phyloP scores from a whole-genome alignment of 2,888 invertebrate species.

The Lamellibrachia columna region DNA sequence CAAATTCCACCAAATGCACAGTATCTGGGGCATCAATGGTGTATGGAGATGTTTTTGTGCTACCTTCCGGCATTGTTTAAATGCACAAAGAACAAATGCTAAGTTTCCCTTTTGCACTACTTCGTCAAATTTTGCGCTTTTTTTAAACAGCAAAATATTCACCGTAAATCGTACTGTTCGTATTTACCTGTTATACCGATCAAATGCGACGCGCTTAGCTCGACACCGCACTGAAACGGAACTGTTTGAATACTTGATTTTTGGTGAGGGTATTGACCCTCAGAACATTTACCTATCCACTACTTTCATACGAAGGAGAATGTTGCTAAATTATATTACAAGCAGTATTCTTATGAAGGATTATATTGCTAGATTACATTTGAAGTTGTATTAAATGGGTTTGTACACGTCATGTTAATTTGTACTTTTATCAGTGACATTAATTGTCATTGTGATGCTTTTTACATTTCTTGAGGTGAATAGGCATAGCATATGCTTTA shows the following conservation, averaged over 20 bases:
- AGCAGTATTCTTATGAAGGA: not conserved
- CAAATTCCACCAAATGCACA: slow-evolving; percentile 53
- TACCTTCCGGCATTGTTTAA: not conserved
- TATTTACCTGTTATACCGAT: not conserved
- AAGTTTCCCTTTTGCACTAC: not conserved
- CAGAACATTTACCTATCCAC: not conserved
- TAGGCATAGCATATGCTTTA: too few relatives aligned
- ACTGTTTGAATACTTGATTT: not conserved
- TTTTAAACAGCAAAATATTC: not conserved
- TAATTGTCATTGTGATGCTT: too few relatives aligned
- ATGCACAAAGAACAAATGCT: not conserved
- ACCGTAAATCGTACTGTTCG: not conserved
- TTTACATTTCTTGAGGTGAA: too few relatives aligned
- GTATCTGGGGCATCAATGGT: slow-evolving; percentile 41
- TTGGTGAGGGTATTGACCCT: not conserved
- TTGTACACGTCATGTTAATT: not conserved
- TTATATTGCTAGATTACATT: not conserved
- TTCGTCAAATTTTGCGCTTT: slow-evolving; percentile 11
- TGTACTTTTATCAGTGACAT: too few relatives aligned
- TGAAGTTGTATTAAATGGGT: not conserved
- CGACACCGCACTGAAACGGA: not conserved
- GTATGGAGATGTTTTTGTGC: not conserved
- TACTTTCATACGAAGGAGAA: not conserved
- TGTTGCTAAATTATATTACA: not conserved
- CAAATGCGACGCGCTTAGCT: not conserved